Conservation (phyloP, 2,113 vertebrate genomes). For the Aythya baeri region DNA sequence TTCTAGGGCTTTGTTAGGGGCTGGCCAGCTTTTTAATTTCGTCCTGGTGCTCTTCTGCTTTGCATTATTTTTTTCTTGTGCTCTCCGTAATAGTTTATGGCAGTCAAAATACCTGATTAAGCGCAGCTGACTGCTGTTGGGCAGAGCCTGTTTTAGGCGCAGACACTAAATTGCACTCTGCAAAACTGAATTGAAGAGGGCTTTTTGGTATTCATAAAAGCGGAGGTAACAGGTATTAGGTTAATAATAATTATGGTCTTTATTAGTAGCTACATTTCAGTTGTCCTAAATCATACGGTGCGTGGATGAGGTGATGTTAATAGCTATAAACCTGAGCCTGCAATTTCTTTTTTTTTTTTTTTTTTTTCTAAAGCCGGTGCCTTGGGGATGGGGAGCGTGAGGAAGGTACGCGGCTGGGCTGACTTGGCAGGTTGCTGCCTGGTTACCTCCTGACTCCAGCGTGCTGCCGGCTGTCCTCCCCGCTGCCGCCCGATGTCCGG, state of each 20-base stretch:
- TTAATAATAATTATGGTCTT: background rate
- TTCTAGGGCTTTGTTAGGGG: background rate
- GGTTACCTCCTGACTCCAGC: background rate
- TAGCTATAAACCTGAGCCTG: background rate
- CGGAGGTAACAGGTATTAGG: background rate
- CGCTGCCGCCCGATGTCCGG: background rate
- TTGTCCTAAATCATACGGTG: background rate
- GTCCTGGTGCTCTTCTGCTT: background rate
- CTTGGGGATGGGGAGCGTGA: background rate
- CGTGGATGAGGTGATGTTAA: background rate
- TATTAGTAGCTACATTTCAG: background rate
- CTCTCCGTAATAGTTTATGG: background rate
- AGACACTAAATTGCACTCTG: background rate
- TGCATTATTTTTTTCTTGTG: background rate
- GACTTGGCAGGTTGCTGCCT: background rate
- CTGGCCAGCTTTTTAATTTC: background rate
- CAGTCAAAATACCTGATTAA: background rate
- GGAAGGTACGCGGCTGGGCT: background rate
- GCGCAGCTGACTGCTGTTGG: background rate
- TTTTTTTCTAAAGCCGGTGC: background rate
- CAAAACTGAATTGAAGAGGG: background rate
- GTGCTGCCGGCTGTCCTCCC: fast-evolving
- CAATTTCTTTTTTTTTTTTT: background rate
- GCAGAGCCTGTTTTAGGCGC: background rate
- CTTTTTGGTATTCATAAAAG: background rate